Conservation (phyloP, 2,797 vertebrate genomes). For the Sebastolobus alascanus region DNA sequence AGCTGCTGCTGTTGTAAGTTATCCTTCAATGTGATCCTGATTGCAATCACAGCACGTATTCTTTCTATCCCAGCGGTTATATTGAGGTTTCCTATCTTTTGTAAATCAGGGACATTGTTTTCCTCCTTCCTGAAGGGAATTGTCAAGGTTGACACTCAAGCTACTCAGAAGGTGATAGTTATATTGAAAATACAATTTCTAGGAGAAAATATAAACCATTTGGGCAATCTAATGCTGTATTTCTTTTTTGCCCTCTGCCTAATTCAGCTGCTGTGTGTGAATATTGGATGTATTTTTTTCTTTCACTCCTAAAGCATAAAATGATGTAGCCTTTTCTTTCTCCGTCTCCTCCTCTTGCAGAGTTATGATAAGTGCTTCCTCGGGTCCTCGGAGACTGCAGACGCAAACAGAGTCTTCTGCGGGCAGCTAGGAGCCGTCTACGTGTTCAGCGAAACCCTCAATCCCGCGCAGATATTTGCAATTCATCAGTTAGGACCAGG, state of each 20-base stretch:
- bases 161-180: background rate
- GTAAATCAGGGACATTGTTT: constrained; percentile 30
- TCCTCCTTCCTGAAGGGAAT: constrained; percentile 7
- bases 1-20: constrained; percentile 12
- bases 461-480: constrained; percentile 98
- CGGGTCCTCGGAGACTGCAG: constrained; percentile 97
- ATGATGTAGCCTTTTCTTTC: constrained; percentile 34
- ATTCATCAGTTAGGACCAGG: constrained; percentile 97
- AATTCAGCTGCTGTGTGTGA: constrained; percentile 13
- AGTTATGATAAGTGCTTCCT: constrained; percentile 99
- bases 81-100: constrained; percentile 23
- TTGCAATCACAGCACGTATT: constrained; percentile 31
- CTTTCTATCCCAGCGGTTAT: constrained; percentile 7
- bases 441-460: constrained; percentile 97
- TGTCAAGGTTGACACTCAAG: constrained; percentile 6
- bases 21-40: constrained; percentile 17
- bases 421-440: constrained; percentile 98
- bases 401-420: constrained; percentile 97
- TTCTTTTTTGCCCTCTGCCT: constrained; percentile 8
- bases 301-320: constrained; percentile 15
- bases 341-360: constrained; percentile 78
- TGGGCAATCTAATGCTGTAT: background rate
- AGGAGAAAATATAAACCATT: background rate
- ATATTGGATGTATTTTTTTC: constrained; percentile 9
- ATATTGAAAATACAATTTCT: background rate